A percentile compares a stretch with the other conserved stretches of the same genome.
Conservation (phyloP, 2,797 vertebrate species). For the Champsocephalus gunnari region DNA sequence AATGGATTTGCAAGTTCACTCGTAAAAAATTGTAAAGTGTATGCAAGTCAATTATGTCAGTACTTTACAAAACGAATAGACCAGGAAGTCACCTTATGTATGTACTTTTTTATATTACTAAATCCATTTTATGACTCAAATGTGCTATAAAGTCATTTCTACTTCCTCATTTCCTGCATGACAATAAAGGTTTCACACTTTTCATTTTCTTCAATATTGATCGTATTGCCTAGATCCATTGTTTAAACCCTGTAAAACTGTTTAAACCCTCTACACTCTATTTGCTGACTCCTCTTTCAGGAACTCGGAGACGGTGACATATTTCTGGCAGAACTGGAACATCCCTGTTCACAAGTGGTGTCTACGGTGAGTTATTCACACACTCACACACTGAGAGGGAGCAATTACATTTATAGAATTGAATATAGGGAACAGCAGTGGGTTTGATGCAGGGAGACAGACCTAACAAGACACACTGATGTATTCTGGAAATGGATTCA, state of each 20-base stretch:
- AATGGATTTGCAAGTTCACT: neutral
- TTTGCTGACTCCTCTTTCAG: conserved; percentile 75
- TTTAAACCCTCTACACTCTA: conserved; percentile 21
- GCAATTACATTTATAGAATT: conserved; percentile 43
- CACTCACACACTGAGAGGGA: conserved; percentile 33
- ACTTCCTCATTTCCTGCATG: neutral
- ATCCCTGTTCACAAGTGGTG: conserved; percentile 97
- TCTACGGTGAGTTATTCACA: conserved; percentile 84
- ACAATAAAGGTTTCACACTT: conserved; percentile 2
- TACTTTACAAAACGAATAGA: neutral
- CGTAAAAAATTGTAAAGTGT: neutral
- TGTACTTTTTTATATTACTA: neutral
- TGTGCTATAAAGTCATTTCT: neutral
- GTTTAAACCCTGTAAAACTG: conserved; percentile 33
- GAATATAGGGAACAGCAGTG: conserved; percentile 14
- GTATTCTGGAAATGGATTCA: conserved; percentile 62
- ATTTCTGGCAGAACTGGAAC: conserved; percentile 99
- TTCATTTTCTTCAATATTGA: conserved; percentile 34
- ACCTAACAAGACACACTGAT: conserved; percentile 61
- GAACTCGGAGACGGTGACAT: conserved; percentile 92
- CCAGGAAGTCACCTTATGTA: neutral
- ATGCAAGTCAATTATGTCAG: neutral
- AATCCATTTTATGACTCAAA: neutral
- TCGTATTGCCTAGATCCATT: conserved; percentile 29
- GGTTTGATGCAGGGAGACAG: conserved; percentile 40